Conservation (phyloP, 2,113 vertebrate genomes). For the Physeter macrocephalus region DNA sequence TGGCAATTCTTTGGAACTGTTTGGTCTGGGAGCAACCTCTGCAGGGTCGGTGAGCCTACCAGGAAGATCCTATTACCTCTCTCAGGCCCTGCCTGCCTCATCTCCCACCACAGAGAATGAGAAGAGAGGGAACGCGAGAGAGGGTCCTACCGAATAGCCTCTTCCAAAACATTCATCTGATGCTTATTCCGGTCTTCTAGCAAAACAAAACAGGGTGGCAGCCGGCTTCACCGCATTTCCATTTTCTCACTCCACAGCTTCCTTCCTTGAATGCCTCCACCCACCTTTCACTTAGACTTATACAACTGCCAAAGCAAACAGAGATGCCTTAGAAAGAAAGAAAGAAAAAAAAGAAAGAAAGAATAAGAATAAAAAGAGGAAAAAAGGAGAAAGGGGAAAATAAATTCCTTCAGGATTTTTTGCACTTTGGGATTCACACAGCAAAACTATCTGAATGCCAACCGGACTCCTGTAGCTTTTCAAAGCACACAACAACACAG, state of each 20-base stretch:
- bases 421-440: slow-evolving; percentile 44
- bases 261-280: slow-evolving; percentile 75
- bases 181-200: slow-evolving; percentile 68
- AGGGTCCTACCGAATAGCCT: neutral
- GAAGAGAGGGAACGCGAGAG: neutral
- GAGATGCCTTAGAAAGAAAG: slow-evolving; percentile 51
- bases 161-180: slow-evolving; percentile 47
- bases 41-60: neutral
- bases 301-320: slow-evolving; percentile 80
- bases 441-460: slow-evolving; percentile 68
- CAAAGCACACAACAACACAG: slow-evolving; percentile 24
- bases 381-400: neutral
- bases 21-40: neutral
- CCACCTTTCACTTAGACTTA: slow-evolving; percentile 74
- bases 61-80: neutral
- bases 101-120: neutral
- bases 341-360: neutral
- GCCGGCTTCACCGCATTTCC: slow-evolving; percentile 44
- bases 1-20: neutral
- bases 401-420: slow-evolving; percentile 38
- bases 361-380: neutral
- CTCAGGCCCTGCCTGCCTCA: neutral
- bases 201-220: slow-evolving; percentile 61
- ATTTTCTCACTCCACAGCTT: slow-evolving; percentile 74
- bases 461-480: slow-evolving; percentile 45